Evolutionary conservation across 2,888 invertebrate species (phyloP), one percentile per base, ranked within the genome.

Genomic region (Drepana falcataria): DNA sequence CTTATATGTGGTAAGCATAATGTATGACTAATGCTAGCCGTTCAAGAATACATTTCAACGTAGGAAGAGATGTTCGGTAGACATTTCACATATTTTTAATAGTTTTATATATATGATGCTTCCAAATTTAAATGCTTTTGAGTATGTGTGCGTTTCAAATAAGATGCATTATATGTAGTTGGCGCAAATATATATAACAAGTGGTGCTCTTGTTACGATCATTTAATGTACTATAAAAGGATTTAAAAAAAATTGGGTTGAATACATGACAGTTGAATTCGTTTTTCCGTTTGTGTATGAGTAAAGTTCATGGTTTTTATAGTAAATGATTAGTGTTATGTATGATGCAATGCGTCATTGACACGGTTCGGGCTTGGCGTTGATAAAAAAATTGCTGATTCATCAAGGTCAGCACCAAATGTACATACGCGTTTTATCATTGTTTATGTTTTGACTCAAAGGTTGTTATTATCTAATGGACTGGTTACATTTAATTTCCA

Each of bases 1-100:
- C 66, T 68, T 66, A 57, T 35, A 33, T 56, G 61, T 55, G 58
- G 57, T 61, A 61, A 58, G 57, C 57, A 56, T 53, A 53, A 55
- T 54, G 53, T 55, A 56, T 62, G 65, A 65, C 57, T 65, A 64
- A 63, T 57, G 59, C 57, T 59, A 59, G 62, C 58, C 51, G 47
- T 53, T 49, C 59, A 56, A 53, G 55, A 56, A 59, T 55, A 56
- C 47, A 55, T 34, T 48, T 52, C 4, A 49, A 56, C 54, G 53
- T 49, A 55, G 53, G 54, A 56, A 55, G 55, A n/a, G 51, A 33
- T n/a, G 33, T 49, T 40, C 40, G 49, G 49, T 49, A 40, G 51
- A 40, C 6, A 40, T 40, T 51, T 41, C 40, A 40, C 40, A 40
- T 51, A 51, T 44, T 9, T 9, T 7, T 34, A 51, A 41, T 40